Evolutionary conservation across 2,888 invertebrate species (phyloP).

Genomic region (Napeogenes sylphis): DNA sequence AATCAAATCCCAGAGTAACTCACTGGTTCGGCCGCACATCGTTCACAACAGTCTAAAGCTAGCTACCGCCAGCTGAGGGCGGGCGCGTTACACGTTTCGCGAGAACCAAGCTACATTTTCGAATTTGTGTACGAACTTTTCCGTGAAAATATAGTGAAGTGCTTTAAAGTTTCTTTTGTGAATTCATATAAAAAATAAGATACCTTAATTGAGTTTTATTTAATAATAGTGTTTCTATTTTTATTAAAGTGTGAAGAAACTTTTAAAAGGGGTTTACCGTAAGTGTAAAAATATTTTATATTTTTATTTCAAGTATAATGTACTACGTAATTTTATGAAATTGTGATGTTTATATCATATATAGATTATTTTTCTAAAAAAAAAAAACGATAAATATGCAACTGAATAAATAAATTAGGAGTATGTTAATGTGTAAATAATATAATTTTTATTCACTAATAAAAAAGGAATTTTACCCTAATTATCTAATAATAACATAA

Average conservation of each 20-base stretch:
- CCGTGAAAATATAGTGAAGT: background rate
- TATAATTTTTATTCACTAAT: too few species aligned
- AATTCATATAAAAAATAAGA: background rate
- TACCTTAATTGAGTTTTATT: background rate
- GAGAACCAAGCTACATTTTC: slow-evolving; percentile 11
- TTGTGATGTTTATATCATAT: too few species aligned
- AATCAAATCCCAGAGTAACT: background rate
- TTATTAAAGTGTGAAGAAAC: background rate
- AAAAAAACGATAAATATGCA: too few species aligned
- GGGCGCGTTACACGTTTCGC: slow-evolving; percentile 18
- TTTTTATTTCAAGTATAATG: too few species aligned
- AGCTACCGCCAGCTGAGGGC: slow-evolving; percentile 28
- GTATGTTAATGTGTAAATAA: too few species aligned
- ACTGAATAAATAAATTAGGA: too few species aligned
- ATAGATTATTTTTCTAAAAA: too few species aligned
- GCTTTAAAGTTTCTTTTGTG: background rate
- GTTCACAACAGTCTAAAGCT: slow-evolving; percentile 31
- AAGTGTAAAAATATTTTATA: too few species aligned
- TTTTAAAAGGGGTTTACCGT: too few species aligned
- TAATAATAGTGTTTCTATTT: background rate
- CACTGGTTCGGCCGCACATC: slow-evolving; percentile 1
- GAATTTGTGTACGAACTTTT: background rate
- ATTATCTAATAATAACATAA: too few species aligned
- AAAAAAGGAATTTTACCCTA: too few species aligned
- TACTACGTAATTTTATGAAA: too few species aligned